Conservation (phyloP, 2,113 vertebrate genomes). For the Pogona vitticeps region DNA sequence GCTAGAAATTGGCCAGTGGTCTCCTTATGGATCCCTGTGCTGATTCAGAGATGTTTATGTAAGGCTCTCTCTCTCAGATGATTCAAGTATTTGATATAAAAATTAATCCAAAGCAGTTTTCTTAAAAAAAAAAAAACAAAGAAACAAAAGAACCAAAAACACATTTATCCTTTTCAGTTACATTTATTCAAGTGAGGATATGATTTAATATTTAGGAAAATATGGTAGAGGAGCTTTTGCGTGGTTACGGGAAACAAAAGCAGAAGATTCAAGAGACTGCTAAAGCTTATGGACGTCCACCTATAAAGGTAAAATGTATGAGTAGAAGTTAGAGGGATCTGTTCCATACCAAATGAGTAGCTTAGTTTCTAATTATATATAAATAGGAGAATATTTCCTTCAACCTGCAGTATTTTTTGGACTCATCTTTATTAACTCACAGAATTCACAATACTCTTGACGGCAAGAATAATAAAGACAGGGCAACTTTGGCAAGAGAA, state of each 20-base stretch:
- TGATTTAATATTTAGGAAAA: conserved; percentile 20
- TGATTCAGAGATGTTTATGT: background rate
- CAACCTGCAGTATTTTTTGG: background rate
- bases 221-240: background rate
- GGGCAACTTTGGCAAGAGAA: no score
- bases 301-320: background rate
- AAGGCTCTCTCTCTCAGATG: background rate
- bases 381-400: background rate
- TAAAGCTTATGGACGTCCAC: background rate
- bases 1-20: background rate
- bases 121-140: background rate
- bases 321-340: background rate
- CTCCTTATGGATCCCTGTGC: background rate
- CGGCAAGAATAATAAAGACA: no score
- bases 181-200: conserved; percentile 30
- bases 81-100: background rate
- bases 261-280: background rate
- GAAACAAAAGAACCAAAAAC: no score
- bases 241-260: conserved; percentile 14
- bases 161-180: conserved; percentile 14
- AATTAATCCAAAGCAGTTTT: background rate
- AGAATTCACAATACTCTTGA: background rate
- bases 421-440: background rate
- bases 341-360: conserved; percentile 9
- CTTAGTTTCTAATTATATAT: conserved; percentile 7